phyloP scores from a whole-genome alignment of 1,140 invertebrate genomes.

The Neuroterus valhalla region DNA sequence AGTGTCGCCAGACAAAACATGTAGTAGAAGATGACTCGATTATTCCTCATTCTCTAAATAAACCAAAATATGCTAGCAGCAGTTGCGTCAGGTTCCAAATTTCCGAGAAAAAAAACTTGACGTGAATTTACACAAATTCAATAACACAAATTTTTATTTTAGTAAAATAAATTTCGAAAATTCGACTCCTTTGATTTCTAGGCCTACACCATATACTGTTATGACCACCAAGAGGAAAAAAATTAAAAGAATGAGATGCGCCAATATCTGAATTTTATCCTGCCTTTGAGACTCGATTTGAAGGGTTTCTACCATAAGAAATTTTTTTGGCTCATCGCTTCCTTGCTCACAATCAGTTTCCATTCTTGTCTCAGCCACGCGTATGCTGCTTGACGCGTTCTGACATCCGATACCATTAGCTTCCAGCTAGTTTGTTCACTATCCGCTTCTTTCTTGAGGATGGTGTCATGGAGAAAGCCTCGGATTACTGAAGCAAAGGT shows the following conservation, averaged over 20 bases:
- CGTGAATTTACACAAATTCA: too few relatives aligned
- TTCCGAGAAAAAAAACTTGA: too few relatives aligned
- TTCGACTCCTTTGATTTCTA: too few relatives aligned
- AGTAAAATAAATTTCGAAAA: too few relatives aligned
- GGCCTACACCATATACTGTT: too few relatives aligned
- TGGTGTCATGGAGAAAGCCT: constrained; percentile 5
- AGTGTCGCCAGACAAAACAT: too few relatives aligned
- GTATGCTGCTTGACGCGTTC: constrained; percentile 16
- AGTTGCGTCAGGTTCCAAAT: too few relatives aligned
- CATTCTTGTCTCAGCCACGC: constrained; percentile 8
- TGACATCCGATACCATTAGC: constrained; percentile 29
- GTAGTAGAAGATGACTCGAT: too few relatives aligned
- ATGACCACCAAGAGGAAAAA: background rate
- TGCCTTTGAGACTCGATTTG: background rate
- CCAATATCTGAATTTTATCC: background rate
- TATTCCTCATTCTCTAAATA: too few relatives aligned
- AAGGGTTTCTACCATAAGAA: background rate
- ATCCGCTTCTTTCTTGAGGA: constrained; percentile 22
- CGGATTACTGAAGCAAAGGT: background rate
- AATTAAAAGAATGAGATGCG: background rate
- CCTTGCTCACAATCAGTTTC: background rate
- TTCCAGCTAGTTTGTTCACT: constrained; percentile 26
- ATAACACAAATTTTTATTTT: too few relatives aligned
- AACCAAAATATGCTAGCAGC: too few relatives aligned
- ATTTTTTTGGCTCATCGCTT: background rate